Percentiles rank a stretch among this genome's conserved stretches.
Evolutionary conservation across 2,888 invertebrate genomes (phyloP).

Genomic region (Netelia virgata): DNA sequence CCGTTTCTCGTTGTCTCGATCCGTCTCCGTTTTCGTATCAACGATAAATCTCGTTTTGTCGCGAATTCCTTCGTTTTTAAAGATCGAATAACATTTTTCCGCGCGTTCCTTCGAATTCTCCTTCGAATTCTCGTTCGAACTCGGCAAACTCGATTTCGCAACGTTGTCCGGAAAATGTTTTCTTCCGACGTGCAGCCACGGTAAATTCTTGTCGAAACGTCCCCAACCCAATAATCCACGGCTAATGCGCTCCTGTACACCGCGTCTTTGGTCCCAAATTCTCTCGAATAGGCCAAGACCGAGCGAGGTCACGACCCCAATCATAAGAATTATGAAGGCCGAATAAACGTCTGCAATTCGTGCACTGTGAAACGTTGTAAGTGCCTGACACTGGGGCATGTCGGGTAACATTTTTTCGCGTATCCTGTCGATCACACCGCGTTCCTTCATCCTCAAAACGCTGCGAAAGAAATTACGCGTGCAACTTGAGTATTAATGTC

Average conservation of each 20-base stretch:
- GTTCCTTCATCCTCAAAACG: slow-evolving; percentile 83
- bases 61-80: slow-evolving; percentile 8
- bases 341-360: slow-evolving; percentile 87
- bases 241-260: slow-evolving; percentile 71
- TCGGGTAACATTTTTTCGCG: slow-evolving; percentile 83
- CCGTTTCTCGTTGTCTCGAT: neutral
- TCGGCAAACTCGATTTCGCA: neutral
- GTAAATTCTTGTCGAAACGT: slow-evolving; percentile 11
- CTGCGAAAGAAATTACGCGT: slow-evolving; percentile 74
- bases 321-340: slow-evolving; percentile 85
- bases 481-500: neutral
- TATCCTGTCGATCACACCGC: slow-evolving; percentile 81
- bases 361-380: slow-evolving; percentile 87
- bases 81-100: slow-evolving; percentile 5
- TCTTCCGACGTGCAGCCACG: slow-evolving; percentile 47
- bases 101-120: neutral
- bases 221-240: slow-evolving; percentile 39
- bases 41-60: neutral
- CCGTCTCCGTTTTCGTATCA: neutral
- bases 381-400: slow-evolving; percentile 87
- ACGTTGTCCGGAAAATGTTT: slow-evolving; percentile 11
- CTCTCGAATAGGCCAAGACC: slow-evolving; percentile 79
- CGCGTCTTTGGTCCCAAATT: slow-evolving; percentile 78
- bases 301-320: slow-evolving; percentile 84
- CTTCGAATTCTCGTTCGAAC: neutral